Conservation (phyloP, 1,140 invertebrate species). For the Gryon sp. region DNA sequence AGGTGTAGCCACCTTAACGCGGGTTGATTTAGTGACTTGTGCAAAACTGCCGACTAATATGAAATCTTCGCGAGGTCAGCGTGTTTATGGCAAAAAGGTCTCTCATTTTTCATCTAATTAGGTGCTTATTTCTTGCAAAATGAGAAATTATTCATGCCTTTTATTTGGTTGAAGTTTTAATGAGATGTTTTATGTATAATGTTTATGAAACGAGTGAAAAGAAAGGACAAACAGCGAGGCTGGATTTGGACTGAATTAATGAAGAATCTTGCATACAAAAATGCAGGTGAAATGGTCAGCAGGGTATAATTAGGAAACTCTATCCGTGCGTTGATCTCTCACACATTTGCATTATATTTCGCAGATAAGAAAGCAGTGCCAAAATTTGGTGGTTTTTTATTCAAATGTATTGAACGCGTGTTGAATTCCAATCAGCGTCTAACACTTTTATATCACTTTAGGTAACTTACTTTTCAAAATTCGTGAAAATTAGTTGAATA, state of each 20-base stretch:
- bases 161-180: conserved; percentile 51
- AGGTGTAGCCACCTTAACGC: conserved; percentile 4
- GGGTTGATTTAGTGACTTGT: conserved; percentile 5
- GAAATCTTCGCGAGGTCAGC: conserved; percentile 28
- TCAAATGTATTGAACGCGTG: no score
- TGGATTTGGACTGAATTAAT: conserved; percentile 23
- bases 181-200: conserved; percentile 44
- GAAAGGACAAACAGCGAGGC: conserved; percentile 11
- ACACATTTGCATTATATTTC: background rate
- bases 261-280: conserved; percentile 26
- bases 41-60: conserved; percentile 19
- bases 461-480: no score
- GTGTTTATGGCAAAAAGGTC: conserved; percentile 22
- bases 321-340: conserved; percentile 17
- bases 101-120: conserved; percentile 52
- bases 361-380: conserved; percentile 11
- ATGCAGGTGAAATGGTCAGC: conserved; percentile 35
- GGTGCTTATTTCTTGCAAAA: conserved; percentile 22
- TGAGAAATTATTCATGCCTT: conserved; percentile 51
- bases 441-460: no score
- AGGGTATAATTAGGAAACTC: conserved; percentile 38
- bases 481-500: no score
- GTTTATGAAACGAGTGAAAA: conserved; percentile 48
- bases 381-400: no score
- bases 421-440: no score